These are phyloP conservation scores for Proisotoma minuta DNA, from an alignment of 2,888 invertebrate species.

Conservation along the genomic window DNA sequence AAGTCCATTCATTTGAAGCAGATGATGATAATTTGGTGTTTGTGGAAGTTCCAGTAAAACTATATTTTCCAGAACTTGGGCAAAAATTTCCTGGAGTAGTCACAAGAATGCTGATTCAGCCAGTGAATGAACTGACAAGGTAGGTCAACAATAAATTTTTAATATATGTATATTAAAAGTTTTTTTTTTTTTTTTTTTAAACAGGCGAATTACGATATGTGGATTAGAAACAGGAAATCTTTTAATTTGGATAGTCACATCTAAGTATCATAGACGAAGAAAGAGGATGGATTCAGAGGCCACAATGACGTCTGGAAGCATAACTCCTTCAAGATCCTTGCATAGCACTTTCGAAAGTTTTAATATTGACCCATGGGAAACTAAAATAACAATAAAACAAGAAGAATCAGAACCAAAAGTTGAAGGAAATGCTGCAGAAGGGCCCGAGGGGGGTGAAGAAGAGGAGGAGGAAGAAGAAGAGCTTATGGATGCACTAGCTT, in stretches of 20 bases:
- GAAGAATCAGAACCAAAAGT: not conserved
- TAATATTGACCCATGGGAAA: too few species aligned
- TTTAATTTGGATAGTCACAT: constrained; percentile 38
- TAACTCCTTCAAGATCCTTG: not conserved
- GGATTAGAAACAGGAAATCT: constrained; percentile 45
- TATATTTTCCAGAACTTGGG: constrained; percentile 44
- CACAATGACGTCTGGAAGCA: not conserved
- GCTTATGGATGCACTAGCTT: constrained; percentile 2
- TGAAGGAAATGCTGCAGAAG: too few species aligned
- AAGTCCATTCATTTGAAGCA: constrained; percentile 40
- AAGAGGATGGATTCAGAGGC: not conserved
- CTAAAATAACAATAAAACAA: not conserved
- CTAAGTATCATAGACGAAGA: constrained; percentile 20
- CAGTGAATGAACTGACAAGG: constrained; percentile 37
- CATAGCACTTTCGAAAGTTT: not conserved
- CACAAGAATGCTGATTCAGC: constrained; percentile 41
- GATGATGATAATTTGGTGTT: constrained; percentile 36
- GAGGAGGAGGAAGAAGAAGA: constrained; percentile 4
- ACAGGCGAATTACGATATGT: constrained; percentile 42
- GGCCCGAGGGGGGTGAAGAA: not conserved
- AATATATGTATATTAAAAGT: not conserved
- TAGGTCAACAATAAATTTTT: constrained; percentile 5
- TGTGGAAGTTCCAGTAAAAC: constrained; percentile 33
- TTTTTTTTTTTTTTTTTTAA: not conserved
- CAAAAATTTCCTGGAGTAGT: constrained; percentile 37